Percentiles rank a stretch among this genome's conserved stretches.
Evolutionary conservation across 2,888 invertebrate genomes (phyloP).

Genomic region (Aphidius colemani): DNA sequence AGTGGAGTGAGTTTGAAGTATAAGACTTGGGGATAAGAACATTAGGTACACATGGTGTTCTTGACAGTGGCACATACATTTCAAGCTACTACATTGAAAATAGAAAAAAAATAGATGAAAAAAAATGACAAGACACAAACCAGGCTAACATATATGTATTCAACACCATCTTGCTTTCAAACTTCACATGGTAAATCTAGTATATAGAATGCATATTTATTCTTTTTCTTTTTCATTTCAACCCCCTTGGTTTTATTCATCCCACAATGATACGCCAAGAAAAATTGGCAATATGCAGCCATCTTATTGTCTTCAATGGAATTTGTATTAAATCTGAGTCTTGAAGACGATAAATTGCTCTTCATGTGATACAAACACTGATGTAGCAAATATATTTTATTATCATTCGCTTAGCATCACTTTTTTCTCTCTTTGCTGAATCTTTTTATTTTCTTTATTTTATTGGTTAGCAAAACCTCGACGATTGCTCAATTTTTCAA

Average conservation of each 20-base stretch:
- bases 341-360: slow-evolving; percentile 21
- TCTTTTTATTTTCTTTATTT: slow-evolving; percentile 11
- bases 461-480: slow-evolving; percentile 24
- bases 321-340: slow-evolving; percentile 40
- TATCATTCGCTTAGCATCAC: too few species aligned
- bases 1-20: not conserved
- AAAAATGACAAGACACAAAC: not conserved
- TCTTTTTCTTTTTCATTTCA: too few species aligned
- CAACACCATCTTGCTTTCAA: not conserved
- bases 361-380: slow-evolving; percentile 15
- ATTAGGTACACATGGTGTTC: slow-evolving; percentile 36
- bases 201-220: too few species aligned
- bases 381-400: slow-evolving; percentile 21
- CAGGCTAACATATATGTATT: not conserved
- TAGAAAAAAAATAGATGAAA: too few species aligned
- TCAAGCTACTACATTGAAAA: too few species aligned
- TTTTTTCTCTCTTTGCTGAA: not conserved
- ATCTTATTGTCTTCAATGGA: slow-evolving; percentile 39
- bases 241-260: too few species aligned
- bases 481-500: slow-evolving; percentile 10
- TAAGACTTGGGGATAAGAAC: slow-evolving; percentile 21
- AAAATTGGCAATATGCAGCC: slow-evolving; percentile 37
- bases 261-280: not conserved
- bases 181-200: too few species aligned
- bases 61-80: not conserved